Conservation (phyloP, 30 jellyfish, hydroid and myxozoan genomes). For the Haliclystus octoradiatus region DNA sequence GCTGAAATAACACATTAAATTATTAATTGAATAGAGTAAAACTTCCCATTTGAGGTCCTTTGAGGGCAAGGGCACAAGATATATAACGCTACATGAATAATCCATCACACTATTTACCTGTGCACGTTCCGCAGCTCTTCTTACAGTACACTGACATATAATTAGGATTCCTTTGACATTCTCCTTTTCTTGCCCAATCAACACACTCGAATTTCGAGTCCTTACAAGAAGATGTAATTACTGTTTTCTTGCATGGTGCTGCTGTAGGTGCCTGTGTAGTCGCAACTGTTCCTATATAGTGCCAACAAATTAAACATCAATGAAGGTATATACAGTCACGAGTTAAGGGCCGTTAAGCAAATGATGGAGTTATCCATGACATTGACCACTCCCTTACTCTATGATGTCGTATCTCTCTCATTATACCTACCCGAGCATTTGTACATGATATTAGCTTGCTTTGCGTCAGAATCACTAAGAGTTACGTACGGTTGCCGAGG, state of each 20-base stretch:
- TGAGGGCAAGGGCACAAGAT: too few species aligned
- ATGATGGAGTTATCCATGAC: too few species aligned
- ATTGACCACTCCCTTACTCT: too few species aligned
- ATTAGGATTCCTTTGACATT: slow-evolving; percentile 41
- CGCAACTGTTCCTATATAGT: too few species aligned
- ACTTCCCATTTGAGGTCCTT: too few species aligned
- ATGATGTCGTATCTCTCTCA: too few species aligned
- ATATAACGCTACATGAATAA: neutral
- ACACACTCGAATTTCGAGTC: slow-evolving; percentile 7
- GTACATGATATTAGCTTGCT: slow-evolving; percentile 56
- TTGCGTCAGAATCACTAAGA: slow-evolving; percentile 54
- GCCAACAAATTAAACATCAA: too few species aligned
- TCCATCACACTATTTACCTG: neutral
- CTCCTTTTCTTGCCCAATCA: slow-evolving; percentile 48
- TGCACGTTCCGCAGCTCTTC: slow-evolving; percentile 35
- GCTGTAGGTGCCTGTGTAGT: too few species aligned
- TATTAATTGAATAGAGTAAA: too few species aligned
- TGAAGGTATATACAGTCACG: too few species aligned
- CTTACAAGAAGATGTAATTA: neutral
- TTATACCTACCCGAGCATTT: slow-evolving; percentile 31
- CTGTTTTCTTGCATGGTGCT: too few species aligned
- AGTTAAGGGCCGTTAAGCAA: neutral
- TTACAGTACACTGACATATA: slow-evolving; percentile 34
- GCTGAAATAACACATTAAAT: too few species aligned
- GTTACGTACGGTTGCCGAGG: slow-evolving; percentile 47